Evolutionary conservation across 2,888 invertebrate species (phyloP).

Genomic region (Drosophila lutescens): DNA sequence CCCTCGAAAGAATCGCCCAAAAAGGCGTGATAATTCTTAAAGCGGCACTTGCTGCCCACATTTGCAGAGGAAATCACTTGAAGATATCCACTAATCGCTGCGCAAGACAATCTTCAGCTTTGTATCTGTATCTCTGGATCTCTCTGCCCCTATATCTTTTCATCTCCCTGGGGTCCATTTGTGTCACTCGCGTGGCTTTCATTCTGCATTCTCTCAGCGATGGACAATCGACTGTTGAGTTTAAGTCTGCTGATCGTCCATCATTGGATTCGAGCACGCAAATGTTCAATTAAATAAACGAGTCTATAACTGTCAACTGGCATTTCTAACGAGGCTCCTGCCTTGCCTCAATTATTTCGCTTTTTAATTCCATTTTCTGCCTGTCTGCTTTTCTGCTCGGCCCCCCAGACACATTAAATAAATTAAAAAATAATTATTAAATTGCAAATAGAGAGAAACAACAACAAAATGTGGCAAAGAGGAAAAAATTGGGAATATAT

Average conservation of each 20-base stretch:
- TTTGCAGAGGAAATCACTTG: not conserved
- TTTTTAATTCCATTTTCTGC: conserved; percentile 28
- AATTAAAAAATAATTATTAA: conserved; percentile 68
- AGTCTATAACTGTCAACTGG: conserved; percentile 52
- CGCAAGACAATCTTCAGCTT: conserved; percentile 4
- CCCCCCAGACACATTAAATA: conserved; percentile 43
- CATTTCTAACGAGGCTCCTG: conserved; percentile 40
- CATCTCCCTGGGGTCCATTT: conserved; percentile 24
- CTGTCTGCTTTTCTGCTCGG: conserved; percentile 33
- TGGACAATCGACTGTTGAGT: conserved; percentile 1
- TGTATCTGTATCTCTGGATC: conserved; percentile 4
- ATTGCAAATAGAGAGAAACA: conserved; percentile 45
- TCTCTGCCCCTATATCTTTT: conserved; percentile 1
- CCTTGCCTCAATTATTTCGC: conserved; percentile 20
- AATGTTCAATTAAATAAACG: conserved; percentile 67
- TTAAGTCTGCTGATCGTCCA: conserved; percentile 4
- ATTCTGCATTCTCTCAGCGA: conserved; percentile 45
- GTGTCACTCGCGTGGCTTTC: conserved; percentile 42
- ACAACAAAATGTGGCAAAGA: not conserved
- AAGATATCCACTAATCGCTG: conserved; percentile 6
- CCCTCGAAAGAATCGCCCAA: not conserved
- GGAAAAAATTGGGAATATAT: conserved; percentile 33
- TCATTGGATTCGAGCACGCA: conserved; percentile 54
- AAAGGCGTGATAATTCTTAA: not conserved
- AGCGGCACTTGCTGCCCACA: conserved; percentile 21